Evolutionary conservation across 2,797 vertebrate species (phyloP), one percentile per base, ranked within the genome.

Genomic region (Okamejei kenojei): DNA sequence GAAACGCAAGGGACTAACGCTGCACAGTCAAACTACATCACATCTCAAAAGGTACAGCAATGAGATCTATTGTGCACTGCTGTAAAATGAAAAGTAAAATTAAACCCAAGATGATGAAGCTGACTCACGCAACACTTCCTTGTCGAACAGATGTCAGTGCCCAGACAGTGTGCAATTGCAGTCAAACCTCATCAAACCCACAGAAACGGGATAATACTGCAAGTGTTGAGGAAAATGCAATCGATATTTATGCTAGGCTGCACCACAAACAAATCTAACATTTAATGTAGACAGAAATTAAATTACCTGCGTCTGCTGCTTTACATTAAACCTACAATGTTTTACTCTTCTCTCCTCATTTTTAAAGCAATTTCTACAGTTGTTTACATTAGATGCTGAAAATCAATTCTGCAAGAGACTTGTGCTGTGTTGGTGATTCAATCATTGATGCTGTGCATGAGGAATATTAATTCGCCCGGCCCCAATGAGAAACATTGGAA

Each of bases 161-260:
- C 65, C n/a, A 88, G 63, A 68, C n/a, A 68, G 32, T 68, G 15
- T 35, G n/a, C 15, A 23, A n/a, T 68, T 68, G 84, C 61, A 65
- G 84, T 38, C 84, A 88, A 68, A 88, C 84, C 68, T 88, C 84
- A 88, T 68, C 84, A 88, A 38, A 88, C 84, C 61, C 84, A 88
- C 61, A 88, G 84, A 35, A 88, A 88, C n/a, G 38, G 65, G 61
- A 68, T 68, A 88, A 35, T 88, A 54, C 45, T 54, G 45, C 45
- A 88, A 68, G 63, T 68, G 84, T 68, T 88, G 63, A 19, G 63
- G 15, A 68, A 68, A 88, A 88, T 88, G 17, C 32, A 35, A 63
- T 35, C 63, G 63, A 88, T 88, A 88, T 88, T 88, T 88, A 88
- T 68, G 84, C 84, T 88, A 35, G 65, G 84, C 84, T 68, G 84